Percentiles rank a stretch among this genome's conserved stretches.
Evolutionary conservation across 2,797 vertebrate genomes (phyloP).

Genomic region (Rhinella marina): DNA sequence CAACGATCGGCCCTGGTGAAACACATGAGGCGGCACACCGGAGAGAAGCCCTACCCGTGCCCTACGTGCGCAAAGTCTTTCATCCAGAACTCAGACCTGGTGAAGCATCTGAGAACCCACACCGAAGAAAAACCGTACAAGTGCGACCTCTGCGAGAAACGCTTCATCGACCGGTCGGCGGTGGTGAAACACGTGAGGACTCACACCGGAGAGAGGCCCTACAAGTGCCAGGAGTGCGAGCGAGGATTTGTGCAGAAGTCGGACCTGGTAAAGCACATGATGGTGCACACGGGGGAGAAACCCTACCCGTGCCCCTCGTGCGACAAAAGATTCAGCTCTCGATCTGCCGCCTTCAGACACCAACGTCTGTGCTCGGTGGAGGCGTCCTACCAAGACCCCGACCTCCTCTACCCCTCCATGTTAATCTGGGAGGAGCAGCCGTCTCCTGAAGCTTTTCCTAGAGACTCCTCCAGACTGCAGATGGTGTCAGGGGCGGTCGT

Average conservation of each 20-base stretch:
- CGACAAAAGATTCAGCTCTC: slow-evolving; percentile 16
- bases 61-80: slow-evolving; percentile 17
- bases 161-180: slow-evolving; percentile 43
- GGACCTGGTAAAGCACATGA: slow-evolving; percentile 43
- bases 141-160: slow-evolving; percentile 42
- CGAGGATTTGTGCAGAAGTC: slow-evolving; percentile 36
- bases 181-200: slow-evolving; percentile 48
- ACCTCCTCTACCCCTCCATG: neutral
- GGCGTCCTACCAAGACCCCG: neutral
- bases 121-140: slow-evolving; percentile 54
- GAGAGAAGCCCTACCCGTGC: slow-evolving; percentile 28
- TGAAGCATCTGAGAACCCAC: slow-evolving; percentile 43
- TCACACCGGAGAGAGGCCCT: slow-evolving; percentile 46
- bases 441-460: neutral
- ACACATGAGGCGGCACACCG: slow-evolving; percentile 50
- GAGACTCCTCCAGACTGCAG: neutral
- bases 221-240: slow-evolving; percentile 17
- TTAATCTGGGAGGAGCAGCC: neutral
- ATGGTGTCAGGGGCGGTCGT: neutral
- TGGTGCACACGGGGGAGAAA: slow-evolving; percentile 42
- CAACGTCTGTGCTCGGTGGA: slow-evolving; percentile 8
- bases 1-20: slow-evolving; percentile 52
- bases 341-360: slow-evolving; percentile 12
- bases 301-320: neutral
- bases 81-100: slow-evolving; percentile 46